Evolutionary conservation across 2,888 invertebrate genomes (phyloP).

Genomic region (Lumbricus terrestris): DNA sequence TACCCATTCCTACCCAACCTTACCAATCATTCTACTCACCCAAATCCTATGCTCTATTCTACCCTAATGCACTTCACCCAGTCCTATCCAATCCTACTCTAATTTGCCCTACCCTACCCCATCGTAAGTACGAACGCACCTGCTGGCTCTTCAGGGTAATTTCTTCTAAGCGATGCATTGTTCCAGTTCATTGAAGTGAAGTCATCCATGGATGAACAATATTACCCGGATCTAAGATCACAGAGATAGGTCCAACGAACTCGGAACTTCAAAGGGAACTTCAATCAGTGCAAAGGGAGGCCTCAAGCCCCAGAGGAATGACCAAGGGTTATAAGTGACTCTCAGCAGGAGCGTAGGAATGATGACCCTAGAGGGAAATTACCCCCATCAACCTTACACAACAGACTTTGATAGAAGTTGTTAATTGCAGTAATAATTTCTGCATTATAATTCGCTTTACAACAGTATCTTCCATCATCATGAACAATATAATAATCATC

Average conservation of each 20-base stretch:
- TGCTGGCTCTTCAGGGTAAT: neutral
- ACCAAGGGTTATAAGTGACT: neutral
- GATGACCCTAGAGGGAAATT: neutral
- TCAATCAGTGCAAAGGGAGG: neutral
- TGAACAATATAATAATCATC: too few species aligned
- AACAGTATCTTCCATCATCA: too few species aligned
- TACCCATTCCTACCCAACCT: too few species aligned
- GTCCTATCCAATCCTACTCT: neutral
- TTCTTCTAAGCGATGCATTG: neutral
- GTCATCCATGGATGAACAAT: conserved; percentile 3
- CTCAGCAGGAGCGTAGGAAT: neutral
- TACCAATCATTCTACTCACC: too few species aligned
- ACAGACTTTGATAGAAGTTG: too few species aligned
- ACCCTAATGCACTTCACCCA: neutral
- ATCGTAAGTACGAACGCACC: too few species aligned
- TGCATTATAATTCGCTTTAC: too few species aligned
- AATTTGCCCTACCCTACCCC: neutral
- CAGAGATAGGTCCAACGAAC: neutral
- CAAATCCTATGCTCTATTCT: neutral
- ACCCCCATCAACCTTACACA: neutral
- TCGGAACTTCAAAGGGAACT: neutral
- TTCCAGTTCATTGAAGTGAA: neutral
- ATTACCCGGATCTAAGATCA: neutral
- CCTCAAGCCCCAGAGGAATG: conserved; percentile 11
- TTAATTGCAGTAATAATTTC: too few species aligned